Evolutionary conservation across 2,797 vertebrate genomes (phyloP).

Genomic region (Falco concolor): DNA sequence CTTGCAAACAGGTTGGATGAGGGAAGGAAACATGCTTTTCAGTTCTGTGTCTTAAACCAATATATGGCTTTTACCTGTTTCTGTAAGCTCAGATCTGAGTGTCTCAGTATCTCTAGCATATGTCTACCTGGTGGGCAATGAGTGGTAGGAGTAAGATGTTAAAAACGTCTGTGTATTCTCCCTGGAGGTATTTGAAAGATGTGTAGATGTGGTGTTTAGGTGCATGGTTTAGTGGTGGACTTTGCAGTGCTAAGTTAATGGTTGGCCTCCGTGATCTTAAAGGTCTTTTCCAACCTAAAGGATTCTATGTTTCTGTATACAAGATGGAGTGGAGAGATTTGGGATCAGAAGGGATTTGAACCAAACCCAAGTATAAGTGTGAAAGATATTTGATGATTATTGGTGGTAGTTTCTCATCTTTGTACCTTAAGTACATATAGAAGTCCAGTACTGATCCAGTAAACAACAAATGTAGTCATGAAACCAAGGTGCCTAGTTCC

Average conservation of each 20-base stretch:
- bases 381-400: background rate
- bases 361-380: background rate
- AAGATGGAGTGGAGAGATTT: background rate
- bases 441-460: background rate
- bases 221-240: background rate
- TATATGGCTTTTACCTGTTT: background rate
- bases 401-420: background rate
- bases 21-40: background rate
- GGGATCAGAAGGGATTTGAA: background rate
- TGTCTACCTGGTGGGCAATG: background rate
- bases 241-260: background rate
- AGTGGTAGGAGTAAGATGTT: background rate
- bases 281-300: background rate
- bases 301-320: background rate
- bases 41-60: background rate
- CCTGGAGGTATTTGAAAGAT: background rate
- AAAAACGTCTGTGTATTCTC: background rate
- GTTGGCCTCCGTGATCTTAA: background rate
- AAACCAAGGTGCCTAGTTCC: background rate
- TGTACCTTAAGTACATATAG: background rate
- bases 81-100: background rate
- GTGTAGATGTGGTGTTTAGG: background rate
- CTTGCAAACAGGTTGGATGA: background rate
- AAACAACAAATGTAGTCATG: background rate
- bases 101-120: background rate